These are phyloP conservation scores for Cydia strobilella DNA, from an alignment of 1,140 invertebrate genomes.

Conservation along the genomic window DNA sequence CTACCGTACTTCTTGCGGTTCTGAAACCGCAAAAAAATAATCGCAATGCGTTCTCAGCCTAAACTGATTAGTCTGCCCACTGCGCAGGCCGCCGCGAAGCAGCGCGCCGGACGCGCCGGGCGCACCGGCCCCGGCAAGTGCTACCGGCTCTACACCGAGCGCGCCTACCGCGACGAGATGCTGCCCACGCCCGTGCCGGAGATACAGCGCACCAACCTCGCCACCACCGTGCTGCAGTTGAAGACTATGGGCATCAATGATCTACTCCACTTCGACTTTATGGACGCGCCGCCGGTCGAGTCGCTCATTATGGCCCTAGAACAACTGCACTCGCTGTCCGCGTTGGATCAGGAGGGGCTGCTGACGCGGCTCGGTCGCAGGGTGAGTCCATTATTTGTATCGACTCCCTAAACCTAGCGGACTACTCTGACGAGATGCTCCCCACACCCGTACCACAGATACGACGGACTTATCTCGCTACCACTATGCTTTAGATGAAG, in stretches of 20 bases:
- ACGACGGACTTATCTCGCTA: no score
- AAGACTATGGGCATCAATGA: conserved; percentile 99
- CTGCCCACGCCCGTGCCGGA: conserved; percentile 99
- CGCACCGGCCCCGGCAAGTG: conserved; percentile 98
- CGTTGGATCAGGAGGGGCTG: conserved; percentile 97
- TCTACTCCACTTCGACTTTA: conserved; percentile 99
- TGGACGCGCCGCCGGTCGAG: conserved; percentile 99
- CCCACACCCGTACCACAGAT: no score
- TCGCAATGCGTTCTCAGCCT: no score
- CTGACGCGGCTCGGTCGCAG: conserved; percentile 95
- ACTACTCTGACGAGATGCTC: no score
- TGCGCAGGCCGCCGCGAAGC: conserved; percentile 99
- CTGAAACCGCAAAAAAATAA: no score
- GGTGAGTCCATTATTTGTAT: conserved; percentile 72
- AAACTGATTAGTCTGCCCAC: no score
- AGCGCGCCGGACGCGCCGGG: conserved; percentile 97
- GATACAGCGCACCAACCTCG: conserved; percentile 99
- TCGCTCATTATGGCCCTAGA: conserved; percentile 98
- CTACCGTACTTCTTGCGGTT: no score
- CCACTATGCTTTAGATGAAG: no score
- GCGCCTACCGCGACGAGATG: conserved; percentile 99
- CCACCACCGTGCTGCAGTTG: conserved; percentile 95
- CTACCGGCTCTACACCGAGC: conserved; percentile 98
- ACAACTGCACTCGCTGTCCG: conserved; percentile 97
- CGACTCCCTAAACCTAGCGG: no score